Conservation (phyloP, 2,888 invertebrate species). For the Phalangium opilio region DNA sequence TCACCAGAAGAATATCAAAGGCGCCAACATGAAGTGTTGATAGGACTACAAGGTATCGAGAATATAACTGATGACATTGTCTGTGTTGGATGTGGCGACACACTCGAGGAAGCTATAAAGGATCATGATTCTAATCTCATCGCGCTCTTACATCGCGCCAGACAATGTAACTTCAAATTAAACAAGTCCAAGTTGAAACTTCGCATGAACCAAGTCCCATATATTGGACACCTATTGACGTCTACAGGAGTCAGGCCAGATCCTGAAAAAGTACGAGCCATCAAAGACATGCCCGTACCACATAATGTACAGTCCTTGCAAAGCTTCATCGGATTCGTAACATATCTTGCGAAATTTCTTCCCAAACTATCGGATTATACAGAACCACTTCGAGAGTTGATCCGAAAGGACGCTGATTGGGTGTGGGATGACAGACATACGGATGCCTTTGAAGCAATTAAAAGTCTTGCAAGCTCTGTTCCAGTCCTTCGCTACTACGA, state of each 20-base stretch:
- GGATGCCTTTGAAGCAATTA: background rate
- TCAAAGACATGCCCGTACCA: background rate
- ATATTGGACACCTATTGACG: background rate
- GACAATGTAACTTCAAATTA: background rate
- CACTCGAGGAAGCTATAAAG: background rate
- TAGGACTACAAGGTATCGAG: too few species aligned
- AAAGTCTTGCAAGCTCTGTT: background rate
- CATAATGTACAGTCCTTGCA: background rate
- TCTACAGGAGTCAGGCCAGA: background rate
- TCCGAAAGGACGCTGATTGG: background rate
- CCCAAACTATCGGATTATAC: background rate
- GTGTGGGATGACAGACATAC: background rate
- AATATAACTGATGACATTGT: too few species aligned
- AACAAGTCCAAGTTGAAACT: background rate
- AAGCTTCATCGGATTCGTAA: background rate
- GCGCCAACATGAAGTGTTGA: slow-evolving; percentile 2
- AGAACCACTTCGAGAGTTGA: background rate
- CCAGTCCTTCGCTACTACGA: slow-evolving; percentile 1
- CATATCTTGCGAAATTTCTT: too few species aligned
- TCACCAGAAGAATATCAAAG: slow-evolving; percentile 7
- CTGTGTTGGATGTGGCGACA: background rate
- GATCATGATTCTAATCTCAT: slow-evolving; percentile 2
- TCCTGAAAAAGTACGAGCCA: background rate
- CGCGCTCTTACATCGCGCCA: too few species aligned
- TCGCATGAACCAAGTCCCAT: background rate